Evolutionary conservation across 2,888 invertebrate genomes (phyloP), one percentile per base, ranked within the genome.

Genomic region (Minunthozetes semirufus): DNA sequence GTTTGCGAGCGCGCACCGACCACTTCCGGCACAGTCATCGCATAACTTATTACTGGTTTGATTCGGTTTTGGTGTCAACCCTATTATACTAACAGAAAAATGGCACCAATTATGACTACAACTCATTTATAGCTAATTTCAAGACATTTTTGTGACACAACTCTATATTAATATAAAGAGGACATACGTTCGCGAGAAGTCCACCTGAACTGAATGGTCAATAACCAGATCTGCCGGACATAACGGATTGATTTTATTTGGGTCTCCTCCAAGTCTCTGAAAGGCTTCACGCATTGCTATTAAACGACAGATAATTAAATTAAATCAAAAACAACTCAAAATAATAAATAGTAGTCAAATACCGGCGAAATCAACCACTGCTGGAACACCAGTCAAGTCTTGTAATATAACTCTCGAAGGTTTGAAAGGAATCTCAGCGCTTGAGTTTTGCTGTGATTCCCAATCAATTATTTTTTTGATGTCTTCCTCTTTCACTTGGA

Each of bases 161-260:
- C 22, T 33, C 33, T 5, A 46, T 13, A 61, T 33, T 0, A 63
- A 22, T 38, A 70, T 22, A 50, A 33, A 63, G 25, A 59, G 61
- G 74, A 79, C 76, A 79, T 79, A 86, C 86, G 84, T 84, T 79
- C 86, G 87, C 4, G 89, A 88, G 82, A 93, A 94, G 85, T 99
- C 98, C 38, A 96, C 98, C 84, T 98, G 97, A 68, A 99, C 91
- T 0, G 97, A 97, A 82, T 99, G 98, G 84, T 99, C 99, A 75
- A 99, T 96, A 59, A 99, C 97, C 79, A 99, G 86, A 85, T 99
- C 98, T 0, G 95, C 94, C 0, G 98, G 97, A 81, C 97, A 98
- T 76, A 93, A 89, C 0, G 98, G 98, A 85, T 99, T 98, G 81
- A 99, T 97, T 83, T 90, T 91, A 79, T 93, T 87, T 0, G 96